Percentiles rank a stretch among this genome's conserved stretches.
Conservation (phyloP, 2,113 vertebrate genomes). For the Peucedramus taeniatus region DNA sequence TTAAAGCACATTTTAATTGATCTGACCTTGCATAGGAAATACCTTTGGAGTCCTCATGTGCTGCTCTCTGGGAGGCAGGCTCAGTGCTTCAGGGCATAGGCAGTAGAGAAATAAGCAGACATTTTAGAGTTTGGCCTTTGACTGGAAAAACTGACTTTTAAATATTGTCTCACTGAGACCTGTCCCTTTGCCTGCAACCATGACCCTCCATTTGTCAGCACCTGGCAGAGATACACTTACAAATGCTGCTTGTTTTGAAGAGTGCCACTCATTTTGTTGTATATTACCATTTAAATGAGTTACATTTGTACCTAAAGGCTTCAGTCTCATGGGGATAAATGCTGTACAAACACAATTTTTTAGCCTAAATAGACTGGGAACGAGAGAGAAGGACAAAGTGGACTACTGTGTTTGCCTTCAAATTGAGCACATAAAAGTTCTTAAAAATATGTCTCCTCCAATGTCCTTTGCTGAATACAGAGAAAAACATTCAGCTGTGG, state of each 20-base stretch:
- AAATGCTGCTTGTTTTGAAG: conserved; percentile 23
- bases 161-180: background rate
- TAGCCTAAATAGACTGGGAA: background rate
- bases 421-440: background rate
- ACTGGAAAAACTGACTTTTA: conserved; percentile 26
- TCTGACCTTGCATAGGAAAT: conserved; percentile 38
- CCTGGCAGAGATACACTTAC: background rate
- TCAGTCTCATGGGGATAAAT: background rate
- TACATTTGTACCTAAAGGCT: conserved; percentile 39
- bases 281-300: conserved; percentile 60
- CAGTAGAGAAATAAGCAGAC: background rate
- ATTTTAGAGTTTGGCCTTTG: background rate
- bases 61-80: background rate
- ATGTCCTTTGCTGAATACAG: background rate
- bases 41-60: background rate
- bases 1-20: conserved; percentile 38
- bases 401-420: background rate
- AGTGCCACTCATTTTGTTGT: conserved; percentile 40
- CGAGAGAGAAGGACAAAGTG: background rate
- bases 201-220: conserved; percentile 6
- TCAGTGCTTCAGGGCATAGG: background rate
- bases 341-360: conserved; percentile 16
- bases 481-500: background rate
- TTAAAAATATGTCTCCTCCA: background rate
- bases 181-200: background rate